phyloP scores from a whole-genome alignment of 2,797 vertebrate species.

The Sparidentex hasta region DNA sequence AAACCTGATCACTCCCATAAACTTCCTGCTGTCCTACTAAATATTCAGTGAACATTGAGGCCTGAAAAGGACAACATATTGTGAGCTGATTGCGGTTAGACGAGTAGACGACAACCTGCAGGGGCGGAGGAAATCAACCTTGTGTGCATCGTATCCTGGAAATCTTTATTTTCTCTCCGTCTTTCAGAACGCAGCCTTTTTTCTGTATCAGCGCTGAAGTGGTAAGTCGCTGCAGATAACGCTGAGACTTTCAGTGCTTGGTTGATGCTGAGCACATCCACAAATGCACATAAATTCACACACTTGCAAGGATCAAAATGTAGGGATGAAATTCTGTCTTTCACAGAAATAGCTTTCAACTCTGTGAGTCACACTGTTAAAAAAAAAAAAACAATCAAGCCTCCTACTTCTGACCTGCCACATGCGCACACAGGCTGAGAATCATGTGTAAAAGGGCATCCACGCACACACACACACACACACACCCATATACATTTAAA shows the following conservation, averaged over 20 bases:
- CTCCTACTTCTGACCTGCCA: conserved; percentile 63
- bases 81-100: conserved; percentile 17
- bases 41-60: conserved; percentile 47
- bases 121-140: not conserved
- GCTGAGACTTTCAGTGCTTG: conserved; percentile 51
- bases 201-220: conserved; percentile 50
- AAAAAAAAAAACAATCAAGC: conserved; percentile 58
- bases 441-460: conserved; percentile 24
- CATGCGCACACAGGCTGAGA: conserved; percentile 23
- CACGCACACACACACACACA: conserved; percentile 9
- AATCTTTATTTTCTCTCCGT: conserved; percentile 46
- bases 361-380: conserved; percentile 78
- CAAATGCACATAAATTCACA: conserved; percentile 30
- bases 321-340: conserved; percentile 59
- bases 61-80: conserved; percentile 14
- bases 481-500: conserved; percentile 22
- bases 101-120: conserved; percentile 33
- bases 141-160: conserved; percentile 23
- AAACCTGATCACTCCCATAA: conserved; percentile 44
- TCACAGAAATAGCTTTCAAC: conserved; percentile 67
- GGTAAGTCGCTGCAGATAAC: conserved; percentile 60
- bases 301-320: conserved; percentile 49
- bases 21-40: conserved; percentile 50
- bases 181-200: conserved; percentile 43
- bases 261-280: conserved; percentile 35